These are phyloP conservation scores for Camponotus pennsylvanicus DNA, from an alignment of 1,140 invertebrate genomes.

Conservation along the genomic window DNA sequence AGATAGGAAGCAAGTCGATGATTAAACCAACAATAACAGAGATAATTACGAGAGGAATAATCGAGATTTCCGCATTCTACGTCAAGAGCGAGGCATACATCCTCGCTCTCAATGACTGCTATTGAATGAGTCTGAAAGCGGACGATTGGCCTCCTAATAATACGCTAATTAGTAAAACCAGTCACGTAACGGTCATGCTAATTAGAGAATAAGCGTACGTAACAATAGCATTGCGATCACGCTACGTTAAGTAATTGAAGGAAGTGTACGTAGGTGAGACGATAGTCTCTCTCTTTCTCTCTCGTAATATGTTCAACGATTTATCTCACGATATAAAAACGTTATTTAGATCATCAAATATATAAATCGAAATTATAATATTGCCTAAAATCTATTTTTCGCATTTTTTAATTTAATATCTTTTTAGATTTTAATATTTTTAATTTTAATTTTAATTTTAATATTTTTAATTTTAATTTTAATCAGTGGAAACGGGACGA, in stretches of 20 bases:
- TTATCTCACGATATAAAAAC: constrained; percentile 6
- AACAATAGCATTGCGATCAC: constrained; percentile 63
- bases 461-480: not conserved
- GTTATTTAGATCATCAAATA: not conserved
- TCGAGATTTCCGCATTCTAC: constrained; percentile 35
- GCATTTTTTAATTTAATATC: not conserved
- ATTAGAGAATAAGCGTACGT: constrained; percentile 60
- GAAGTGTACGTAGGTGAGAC: constrained; percentile 24
- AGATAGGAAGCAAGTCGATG: constrained; percentile 24
- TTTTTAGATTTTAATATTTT: not conserved
- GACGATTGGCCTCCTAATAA: constrained; percentile 16
- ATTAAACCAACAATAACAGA: constrained; percentile 27
- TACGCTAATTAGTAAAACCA: constrained; percentile 61
- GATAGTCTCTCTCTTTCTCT: not conserved
- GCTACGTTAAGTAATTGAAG: constrained; percentile 58
- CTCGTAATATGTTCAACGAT: not conserved
- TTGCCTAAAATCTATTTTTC: not conserved
- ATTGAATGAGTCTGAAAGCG: constrained; percentile 38
- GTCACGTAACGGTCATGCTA: constrained; percentile 61
- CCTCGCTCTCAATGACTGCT: constrained; percentile 20
- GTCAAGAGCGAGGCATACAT: not conserved
- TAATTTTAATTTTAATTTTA: not conserved
- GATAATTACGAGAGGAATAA: constrained; percentile 37
- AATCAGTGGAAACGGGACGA: not conserved
- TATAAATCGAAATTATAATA: not conserved